Percentiles rank a stretch among this genome's conserved stretches.
These are phyloP conservation scores for Smittia sp. DNA, from an alignment of 2,888 invertebrate genomes.

Conservation along the genomic window DNA sequence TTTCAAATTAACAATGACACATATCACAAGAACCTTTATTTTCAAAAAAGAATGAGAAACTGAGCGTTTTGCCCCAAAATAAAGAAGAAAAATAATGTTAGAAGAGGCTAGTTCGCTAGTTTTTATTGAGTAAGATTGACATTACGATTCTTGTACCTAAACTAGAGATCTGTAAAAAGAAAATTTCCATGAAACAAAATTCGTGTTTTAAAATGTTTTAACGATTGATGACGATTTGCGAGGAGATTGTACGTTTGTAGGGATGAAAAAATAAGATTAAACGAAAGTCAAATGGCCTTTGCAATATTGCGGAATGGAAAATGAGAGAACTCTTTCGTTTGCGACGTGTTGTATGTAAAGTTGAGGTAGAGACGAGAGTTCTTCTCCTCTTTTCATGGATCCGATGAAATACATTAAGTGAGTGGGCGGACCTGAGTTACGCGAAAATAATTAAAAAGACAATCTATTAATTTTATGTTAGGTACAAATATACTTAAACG, in stretches of 20 bases:
- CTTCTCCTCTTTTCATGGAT: background rate
- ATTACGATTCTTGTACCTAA: slow-evolving; percentile 20
- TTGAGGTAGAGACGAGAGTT: background rate
- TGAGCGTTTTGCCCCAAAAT: background rate
- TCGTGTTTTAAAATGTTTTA: slow-evolving; percentile 21
- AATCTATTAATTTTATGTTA: slow-evolving; percentile 40
- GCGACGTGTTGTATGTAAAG: background rate
- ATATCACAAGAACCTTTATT: slow-evolving; percentile 32
- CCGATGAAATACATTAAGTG: background rate
- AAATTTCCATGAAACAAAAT: background rate
- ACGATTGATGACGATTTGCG: background rate
- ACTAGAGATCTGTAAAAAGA: slow-evolving; percentile 1
- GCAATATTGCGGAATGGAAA: slow-evolving; percentile 7
- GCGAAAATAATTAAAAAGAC: slow-evolving; percentile 27
- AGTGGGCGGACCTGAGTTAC: background rate
- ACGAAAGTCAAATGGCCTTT: slow-evolving; percentile 36
- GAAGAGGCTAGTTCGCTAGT: slow-evolving; percentile 16
- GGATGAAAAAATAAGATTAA: background rate
- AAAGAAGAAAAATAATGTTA: background rate
- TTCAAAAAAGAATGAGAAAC: slow-evolving; percentile 6
- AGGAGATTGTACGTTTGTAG: slow-evolving; percentile 19
- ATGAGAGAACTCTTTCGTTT: background rate
- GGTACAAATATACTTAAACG: background rate
- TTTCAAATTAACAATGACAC: background rate
- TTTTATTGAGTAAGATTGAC: slow-evolving; percentile 20